These are phyloP conservation scores for Plectus sambesii DNA, from an alignment of 1,140 invertebrate genomes.

Conservation along the genomic window DNA sequence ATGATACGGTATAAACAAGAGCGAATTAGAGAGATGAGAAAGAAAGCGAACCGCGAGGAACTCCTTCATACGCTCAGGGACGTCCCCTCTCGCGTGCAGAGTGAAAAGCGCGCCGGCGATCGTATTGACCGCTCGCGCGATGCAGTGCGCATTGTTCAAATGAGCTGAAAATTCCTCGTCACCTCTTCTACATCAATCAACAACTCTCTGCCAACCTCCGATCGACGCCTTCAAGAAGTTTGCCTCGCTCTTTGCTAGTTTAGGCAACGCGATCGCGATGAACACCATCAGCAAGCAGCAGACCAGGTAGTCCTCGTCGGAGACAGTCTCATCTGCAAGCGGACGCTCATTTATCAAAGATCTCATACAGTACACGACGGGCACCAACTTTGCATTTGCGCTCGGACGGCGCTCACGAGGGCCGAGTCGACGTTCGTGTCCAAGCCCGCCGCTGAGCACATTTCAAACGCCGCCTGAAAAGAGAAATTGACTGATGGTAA, in stretches of 20 bases:
- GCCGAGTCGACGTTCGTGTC: conserved; percentile 86
- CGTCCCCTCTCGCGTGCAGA: conserved; percentile 82
- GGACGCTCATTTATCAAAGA: conserved; percentile 3
- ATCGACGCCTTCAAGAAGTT: conserved; percentile 64
- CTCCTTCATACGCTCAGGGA: conserved; percentile 93
- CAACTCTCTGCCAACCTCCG: conserved; percentile 55
- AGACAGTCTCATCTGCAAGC: conserved; percentile 50
- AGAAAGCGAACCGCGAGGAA: conserved; percentile 67
- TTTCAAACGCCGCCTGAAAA: conserved; percentile 72
- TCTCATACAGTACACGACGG: conserved; percentile 43
- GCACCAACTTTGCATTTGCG: conserved; percentile 52
- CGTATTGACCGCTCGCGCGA: conserved; percentile 87
- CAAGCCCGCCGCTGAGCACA: conserved; percentile 87
- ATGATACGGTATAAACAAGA: conserved; percentile 1
- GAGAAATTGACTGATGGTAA: conserved; percentile 32
- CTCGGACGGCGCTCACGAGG: conserved; percentile 68
- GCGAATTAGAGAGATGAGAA: background rate
- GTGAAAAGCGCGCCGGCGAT: conserved; percentile 90
- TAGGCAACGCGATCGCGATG: conserved; percentile 90
- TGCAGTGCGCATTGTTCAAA: conserved; percentile 88
- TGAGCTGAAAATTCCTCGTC: conserved; percentile 25
- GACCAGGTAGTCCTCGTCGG: conserved; percentile 82
- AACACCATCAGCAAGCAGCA: conserved; percentile 96
- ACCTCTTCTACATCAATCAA: background rate
- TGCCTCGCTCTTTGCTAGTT: conserved; percentile 73